Conservation (phyloP, 2,888 invertebrate species). For the Amorpha juglandis region DNA sequence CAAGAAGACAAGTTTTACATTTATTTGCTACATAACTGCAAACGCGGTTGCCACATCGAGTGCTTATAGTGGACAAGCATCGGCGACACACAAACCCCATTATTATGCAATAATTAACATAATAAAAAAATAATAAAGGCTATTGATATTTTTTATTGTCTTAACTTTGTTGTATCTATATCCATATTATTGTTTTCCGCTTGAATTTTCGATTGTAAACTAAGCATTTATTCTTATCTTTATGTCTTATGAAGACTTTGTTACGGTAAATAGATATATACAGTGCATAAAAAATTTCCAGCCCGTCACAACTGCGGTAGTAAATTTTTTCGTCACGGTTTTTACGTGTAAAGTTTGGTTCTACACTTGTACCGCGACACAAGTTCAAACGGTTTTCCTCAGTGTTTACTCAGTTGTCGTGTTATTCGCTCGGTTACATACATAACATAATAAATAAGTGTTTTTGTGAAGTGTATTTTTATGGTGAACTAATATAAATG, state of each 20-base stretch:
- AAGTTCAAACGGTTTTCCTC: conserved; percentile 3
- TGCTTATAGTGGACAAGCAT: too few relatives aligned
- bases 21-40: too few relatives aligned
- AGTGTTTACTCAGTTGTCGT: not conserved
- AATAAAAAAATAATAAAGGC: not conserved
- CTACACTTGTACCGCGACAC: conserved; percentile 1
- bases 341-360: not conserved
- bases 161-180: not conserved
- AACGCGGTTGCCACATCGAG: too few relatives aligned
- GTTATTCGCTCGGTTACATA: not conserved
- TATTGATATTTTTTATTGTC: not conserved
- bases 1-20: too few relatives aligned
- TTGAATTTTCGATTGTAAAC: not conserved
- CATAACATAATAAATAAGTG: not conserved
- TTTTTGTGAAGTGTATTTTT: not conserved
- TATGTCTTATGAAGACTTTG: too few relatives aligned
- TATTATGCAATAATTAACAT: not conserved
- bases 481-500: not conserved
- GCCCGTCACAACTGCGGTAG: too few relatives aligned
- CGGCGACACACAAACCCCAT: not conserved
- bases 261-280: too few relatives aligned
- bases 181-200: not conserved
- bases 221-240: too few relatives aligned
- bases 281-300: not conserved
- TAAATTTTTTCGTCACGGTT: not conserved